Base-by-base conservation (phyloP, 2,113 vertebrate genomes). In the Centrocercus urophasianus region DNA sequence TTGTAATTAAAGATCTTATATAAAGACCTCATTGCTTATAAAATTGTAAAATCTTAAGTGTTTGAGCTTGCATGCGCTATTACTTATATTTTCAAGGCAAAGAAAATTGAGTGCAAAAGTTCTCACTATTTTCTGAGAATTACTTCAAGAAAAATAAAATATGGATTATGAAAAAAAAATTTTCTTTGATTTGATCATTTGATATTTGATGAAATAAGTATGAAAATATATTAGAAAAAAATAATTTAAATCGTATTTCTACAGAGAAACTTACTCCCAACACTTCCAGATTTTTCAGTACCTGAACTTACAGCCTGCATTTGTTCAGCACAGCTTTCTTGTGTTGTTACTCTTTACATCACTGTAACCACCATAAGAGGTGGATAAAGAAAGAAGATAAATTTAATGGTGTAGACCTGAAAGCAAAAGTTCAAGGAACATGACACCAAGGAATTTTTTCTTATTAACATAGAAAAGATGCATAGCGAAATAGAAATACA, bases 1-100 rank as follows among this genome's bases (percentile, higher is more conserved):
- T 21, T 81, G 60, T 94, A 71, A 94, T 83, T 94, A 83, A 83
- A 83, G 56, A 59, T 47, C 34, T 92, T 74, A 83, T 5, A 24
- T 74, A 91, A 93, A 86, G 73, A 89, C 50, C 17, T 80, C 43
- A 21, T 25, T 85, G 64, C 64, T 80, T 77, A 63, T 5, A 91
- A 83, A 73, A 77, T 93, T 86, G 50, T 28, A 74, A 70, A 94
- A 60, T 64, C 72, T 77, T 65, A 66, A 91, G 69, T 38, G 59
- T 74, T 72, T 73, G 13, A 9, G 21, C 47, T 80, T 47, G 83
- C 27, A 71, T 2, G 66, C 9, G 11, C 42, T 38, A 64, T 56
- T 48, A 8, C 20, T 78, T 81, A 76, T 72, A 52, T 59, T 76
- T 88, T 56, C 69, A 88, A 73, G 32, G 50, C 8, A 12, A 78